phyloP scores from a whole-genome alignment of 2,888 invertebrate species.

The Vesta saturnalis region DNA sequence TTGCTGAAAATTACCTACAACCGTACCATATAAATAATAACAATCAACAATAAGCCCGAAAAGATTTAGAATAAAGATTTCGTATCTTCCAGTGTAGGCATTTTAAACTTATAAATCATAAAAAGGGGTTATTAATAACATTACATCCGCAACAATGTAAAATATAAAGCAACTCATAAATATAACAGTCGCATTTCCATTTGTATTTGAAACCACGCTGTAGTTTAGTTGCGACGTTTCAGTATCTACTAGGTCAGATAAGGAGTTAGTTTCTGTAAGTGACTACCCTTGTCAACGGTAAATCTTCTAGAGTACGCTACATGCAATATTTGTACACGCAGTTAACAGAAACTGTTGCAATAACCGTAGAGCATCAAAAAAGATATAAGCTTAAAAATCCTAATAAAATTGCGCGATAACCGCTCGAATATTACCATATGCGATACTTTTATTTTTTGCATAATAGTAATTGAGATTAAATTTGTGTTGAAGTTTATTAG shows the following conservation, averaged over 20 bases:
- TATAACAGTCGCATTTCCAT: slow-evolving; percentile 42
- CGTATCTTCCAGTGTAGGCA: slow-evolving; percentile 7
- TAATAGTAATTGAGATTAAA: slow-evolving; percentile 29
- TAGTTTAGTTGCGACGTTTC: slow-evolving; percentile 47
- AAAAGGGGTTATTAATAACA: slow-evolving; percentile 27
- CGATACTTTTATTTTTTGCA: slow-evolving; percentile 21
- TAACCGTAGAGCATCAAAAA: slow-evolving; percentile 19
- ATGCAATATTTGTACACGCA: slow-evolving; percentile 44
- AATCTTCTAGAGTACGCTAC: slow-evolving; percentile 45
- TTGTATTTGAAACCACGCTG: slow-evolving; percentile 43
- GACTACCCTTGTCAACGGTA: slow-evolving; percentile 52
- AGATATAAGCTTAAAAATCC: slow-evolving; percentile 25
- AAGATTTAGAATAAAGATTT: background rate
- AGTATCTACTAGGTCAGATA: slow-evolving; percentile 48
- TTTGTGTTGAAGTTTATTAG: slow-evolving; percentile 27
- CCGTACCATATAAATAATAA: no score
- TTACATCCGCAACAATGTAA: slow-evolving; percentile 29
- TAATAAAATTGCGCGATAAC: slow-evolving; percentile 31
- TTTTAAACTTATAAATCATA: slow-evolving; percentile 22
- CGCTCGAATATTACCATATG: slow-evolving; percentile 13
- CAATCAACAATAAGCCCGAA: background rate
- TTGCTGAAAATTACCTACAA: no score
- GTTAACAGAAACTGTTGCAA: slow-evolving; percentile 31
- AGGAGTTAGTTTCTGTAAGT: slow-evolving; percentile 50
- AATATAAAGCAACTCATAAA: slow-evolving; percentile 35